Evolutionary conservation across 2,797 vertebrate genomes (phyloP), one percentile per base, ranked within the genome.

Genomic region (Borostomias antarcticus): DNA sequence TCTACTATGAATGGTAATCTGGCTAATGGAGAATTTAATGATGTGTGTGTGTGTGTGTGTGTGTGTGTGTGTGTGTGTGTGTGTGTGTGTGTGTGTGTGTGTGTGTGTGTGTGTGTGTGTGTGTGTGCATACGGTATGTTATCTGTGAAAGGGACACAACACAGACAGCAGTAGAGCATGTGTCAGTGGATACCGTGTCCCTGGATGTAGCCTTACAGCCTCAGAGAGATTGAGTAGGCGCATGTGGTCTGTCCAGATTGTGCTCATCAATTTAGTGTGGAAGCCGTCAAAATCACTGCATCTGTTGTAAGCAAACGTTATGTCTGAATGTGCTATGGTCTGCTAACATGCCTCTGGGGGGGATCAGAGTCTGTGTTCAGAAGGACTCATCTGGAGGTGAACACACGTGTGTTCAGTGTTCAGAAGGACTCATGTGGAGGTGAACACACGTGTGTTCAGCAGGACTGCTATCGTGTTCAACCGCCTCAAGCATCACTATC

Each of bases 241-340:
- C 26, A 25, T 40, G 23, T 15, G 56, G 35, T 59, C 23, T 23
- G 57, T 59, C 35, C 35, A 60, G 13, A 45, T 43, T 43, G 23
- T 43, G 40, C 47, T 60, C 15, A 30, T 19, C 15, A 5, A 28
- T 43, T 17, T 28, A 17, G 37, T 15, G 6, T 19, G 11, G n/a
- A 59, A 59, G 25, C 21, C 26, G 58, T 43, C 37, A 26, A 40
- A 5, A 45, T 23, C 23, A 4, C 4, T 37, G 19, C 56, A 13
- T 58, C 37, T 2, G 6, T 35, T 35, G 32, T 37, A 37, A 58
- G 37, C 32, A 58, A 37, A 15, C 29, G 51, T 29, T 53, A 17
- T 47, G 15, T 40, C 17, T 29, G 25, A 47, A 61, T 19, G 29
- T 61, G 40, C 23, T 58, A n/a, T 5, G 15, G 26, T 17, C 28